phyloP scores from a whole-genome alignment of 2,113 vertebrate genomes.

The Menura novaehollandiae region DNA sequence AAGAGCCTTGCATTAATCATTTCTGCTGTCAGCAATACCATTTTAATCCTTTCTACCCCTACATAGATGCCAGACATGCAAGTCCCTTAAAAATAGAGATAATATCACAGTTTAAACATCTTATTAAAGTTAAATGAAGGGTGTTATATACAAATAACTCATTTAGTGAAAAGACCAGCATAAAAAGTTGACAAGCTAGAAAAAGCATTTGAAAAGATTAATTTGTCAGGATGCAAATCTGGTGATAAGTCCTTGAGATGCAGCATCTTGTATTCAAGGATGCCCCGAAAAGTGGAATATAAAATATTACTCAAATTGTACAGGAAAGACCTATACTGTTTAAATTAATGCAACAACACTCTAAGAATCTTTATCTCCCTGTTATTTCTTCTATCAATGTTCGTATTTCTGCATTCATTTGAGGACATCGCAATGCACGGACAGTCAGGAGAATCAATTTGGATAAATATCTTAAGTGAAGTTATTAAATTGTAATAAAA shows the following conservation, averaged over 20 bases:
- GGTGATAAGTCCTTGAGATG: background rate
- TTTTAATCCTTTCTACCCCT: background rate
- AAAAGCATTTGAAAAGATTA: slow-evolving; percentile 23
- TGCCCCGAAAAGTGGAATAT: background rate
- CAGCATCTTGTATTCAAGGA: background rate
- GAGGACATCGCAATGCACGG: background rate
- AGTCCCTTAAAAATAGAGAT: background rate
- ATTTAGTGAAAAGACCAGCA: background rate
- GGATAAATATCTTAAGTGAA: background rate
- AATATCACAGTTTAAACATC: background rate
- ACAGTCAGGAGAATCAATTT: background rate
- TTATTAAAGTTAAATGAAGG: slow-evolving; percentile 20
- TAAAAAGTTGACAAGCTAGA: background rate
- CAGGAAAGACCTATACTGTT: background rate
- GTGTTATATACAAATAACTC: background rate
- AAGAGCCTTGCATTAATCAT: background rate
- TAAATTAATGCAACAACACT: background rate
- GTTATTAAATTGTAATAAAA: background rate
- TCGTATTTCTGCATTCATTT: background rate
- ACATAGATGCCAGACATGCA: background rate
- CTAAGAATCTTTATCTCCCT: background rate
- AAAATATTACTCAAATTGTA: background rate
- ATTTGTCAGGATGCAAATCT: background rate
- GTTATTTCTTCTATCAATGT: background rate
- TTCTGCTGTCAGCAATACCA: background rate